Evolutionary conservation across 92 coral and sea anemone genomes (phyloP).

Genomic region (Epizoanthus stellaris): DNA sequence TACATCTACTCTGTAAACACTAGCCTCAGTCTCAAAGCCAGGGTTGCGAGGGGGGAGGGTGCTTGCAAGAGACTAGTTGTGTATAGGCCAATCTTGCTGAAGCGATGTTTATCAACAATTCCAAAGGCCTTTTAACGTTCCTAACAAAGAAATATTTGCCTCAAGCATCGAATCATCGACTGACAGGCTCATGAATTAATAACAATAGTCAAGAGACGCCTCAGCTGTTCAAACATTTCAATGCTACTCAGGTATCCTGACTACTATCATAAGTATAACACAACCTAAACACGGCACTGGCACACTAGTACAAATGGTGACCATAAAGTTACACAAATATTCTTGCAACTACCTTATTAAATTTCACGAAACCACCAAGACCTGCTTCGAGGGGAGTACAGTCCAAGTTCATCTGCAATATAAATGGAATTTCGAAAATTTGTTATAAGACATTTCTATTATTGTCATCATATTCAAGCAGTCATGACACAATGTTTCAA

Average conservation of each 20-base stretch:
- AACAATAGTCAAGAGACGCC: too few species aligned
- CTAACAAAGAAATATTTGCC: too few species aligned
- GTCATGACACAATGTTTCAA: not conserved
- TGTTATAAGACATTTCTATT: too few species aligned
- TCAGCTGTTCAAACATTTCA: too few species aligned
- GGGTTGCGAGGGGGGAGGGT: not conserved
- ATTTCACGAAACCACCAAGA: conserved; percentile 84
- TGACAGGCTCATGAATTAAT: not conserved
- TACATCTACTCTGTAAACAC: too few species aligned
- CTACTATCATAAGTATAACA: not conserved
- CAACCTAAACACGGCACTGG: not conserved
- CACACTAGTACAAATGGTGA: not conserved
- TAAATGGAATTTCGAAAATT: not conserved
- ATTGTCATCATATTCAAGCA: not conserved
- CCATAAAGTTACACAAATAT: not conserved
- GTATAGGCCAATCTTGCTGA: too few species aligned
- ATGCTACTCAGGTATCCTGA: not conserved
- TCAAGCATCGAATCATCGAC: too few species aligned
- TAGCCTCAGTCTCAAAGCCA: not conserved
- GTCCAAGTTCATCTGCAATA: conserved; percentile 94
- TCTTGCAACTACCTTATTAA: conserved; percentile 76
- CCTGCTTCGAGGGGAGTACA: conserved; percentile 97
- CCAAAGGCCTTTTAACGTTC: too few species aligned
- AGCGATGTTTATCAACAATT: too few species aligned
- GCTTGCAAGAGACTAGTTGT: too few species aligned